Conservation (phyloP, 2,888 invertebrate species). For the Tenthredo distinguenda region DNA sequence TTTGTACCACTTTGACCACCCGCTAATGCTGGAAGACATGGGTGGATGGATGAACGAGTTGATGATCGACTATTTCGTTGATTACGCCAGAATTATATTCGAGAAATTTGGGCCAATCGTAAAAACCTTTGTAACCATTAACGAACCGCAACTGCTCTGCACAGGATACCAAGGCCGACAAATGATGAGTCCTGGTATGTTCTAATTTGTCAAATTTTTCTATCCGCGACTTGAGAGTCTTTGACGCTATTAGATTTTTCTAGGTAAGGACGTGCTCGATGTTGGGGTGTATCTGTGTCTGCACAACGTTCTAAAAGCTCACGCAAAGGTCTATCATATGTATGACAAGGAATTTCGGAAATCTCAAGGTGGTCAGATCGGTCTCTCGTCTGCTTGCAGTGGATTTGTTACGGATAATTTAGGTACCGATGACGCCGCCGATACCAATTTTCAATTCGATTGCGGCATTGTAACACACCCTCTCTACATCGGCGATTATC, state of each 20-base stretch:
- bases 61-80: neutral
- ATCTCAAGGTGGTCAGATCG: constrained; percentile 65
- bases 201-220: neutral
- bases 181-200: too few relatives aligned
- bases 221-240: constrained; percentile 10
- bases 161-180: neutral
- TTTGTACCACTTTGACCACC: too few relatives aligned
- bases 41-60: neutral
- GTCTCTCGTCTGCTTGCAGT: neutral
- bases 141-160: neutral
- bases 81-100: constrained; percentile 21
- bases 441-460: constrained; percentile 62
- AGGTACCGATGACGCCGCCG: constrained; percentile 61
- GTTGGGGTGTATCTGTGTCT: constrained; percentile 84
- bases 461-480: constrained; percentile 84
- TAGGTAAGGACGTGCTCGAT: neutral
- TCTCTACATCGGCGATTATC: constrained; percentile 85
- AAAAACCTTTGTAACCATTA: neutral
- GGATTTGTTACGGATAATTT: constrained; percentile 9
- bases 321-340: constrained; percentile 68
- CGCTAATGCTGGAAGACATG: too few relatives aligned
- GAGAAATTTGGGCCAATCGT: neutral
- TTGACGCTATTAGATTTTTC: neutral
- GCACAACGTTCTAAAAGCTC: constrained; percentile 86
- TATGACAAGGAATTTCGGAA: constrained; percentile 63